Percentiles rank a stretch among this genome's conserved stretches.
Conservation (phyloP, 1,140 invertebrate species). For the Drosophila cardini region DNA sequence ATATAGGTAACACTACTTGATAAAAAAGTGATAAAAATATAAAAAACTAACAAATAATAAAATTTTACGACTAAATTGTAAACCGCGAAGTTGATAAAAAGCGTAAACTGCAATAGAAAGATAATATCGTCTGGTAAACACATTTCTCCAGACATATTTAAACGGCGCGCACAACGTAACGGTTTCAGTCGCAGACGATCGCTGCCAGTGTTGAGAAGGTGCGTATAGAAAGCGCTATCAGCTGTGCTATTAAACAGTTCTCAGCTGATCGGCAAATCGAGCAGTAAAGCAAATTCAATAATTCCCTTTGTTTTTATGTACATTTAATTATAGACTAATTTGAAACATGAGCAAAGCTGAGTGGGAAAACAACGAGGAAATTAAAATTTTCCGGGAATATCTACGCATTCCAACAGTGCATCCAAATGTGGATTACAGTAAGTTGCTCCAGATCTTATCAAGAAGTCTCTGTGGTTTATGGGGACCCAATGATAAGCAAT, state of each 20-base stretch:
- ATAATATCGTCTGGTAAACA: conserved; percentile 10
- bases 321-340: conserved; percentile 5
- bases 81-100: conserved; percentile 19
- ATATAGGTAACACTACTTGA: conserved; percentile 39
- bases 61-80: conserved; percentile 7
- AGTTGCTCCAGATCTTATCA: conserved; percentile 66
- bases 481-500: neutral
- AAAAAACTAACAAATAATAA: conserved; percentile 26
- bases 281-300: conserved; percentile 1
- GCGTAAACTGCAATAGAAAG: conserved; percentile 43
- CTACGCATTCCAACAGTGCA: conserved; percentile 92
- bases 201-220: conserved; percentile 65
- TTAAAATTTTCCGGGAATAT: conserved; percentile 92
- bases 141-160: conserved; percentile 55
- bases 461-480: neutral
- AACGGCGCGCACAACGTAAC: conserved; percentile 27
- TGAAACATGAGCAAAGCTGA: conserved; percentile 38
- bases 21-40: conserved; percentile 36
- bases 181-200: conserved; percentile 45
- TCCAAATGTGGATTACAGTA: conserved; percentile 93
- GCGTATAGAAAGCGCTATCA: neutral
- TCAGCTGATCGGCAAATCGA: conserved; percentile 19
- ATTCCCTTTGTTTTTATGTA: neutral
- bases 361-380: conserved; percentile 87
- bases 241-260: conserved; percentile 24